Conservation (phyloP, 2,113 vertebrate genomes). For the Sceloporus undulatus region DNA sequence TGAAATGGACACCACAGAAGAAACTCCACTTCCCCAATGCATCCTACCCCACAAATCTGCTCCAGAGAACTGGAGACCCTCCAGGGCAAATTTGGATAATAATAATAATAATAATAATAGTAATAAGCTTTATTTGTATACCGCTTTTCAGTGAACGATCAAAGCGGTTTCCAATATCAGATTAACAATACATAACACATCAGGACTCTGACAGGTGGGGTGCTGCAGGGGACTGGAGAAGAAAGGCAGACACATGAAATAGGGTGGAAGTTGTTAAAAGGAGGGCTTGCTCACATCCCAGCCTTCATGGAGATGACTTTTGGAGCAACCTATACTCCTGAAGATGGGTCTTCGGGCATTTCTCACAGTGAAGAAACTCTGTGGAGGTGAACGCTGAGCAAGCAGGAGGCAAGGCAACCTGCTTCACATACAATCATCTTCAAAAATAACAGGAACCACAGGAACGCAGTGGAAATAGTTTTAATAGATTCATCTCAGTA, state of each 20-base stretch:
- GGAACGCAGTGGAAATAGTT: conserved; percentile 9
- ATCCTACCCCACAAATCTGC: no score
- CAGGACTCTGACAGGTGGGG: background rate
- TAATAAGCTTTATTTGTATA: no score
- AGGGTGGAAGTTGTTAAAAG: conserved; percentile 6
- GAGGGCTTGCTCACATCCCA: background rate
- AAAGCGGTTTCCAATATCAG: no score
- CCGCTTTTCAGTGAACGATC: no score
- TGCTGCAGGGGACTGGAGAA: background rate
- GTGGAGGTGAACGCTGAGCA: background rate
- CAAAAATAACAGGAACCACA: background rate
- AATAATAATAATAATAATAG: no score
- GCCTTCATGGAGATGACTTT: background rate
- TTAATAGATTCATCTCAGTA: conserved; percentile 42
- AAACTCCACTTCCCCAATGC: no score
- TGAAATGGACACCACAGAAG: background rate
- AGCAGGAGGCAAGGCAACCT: conserved; percentile 3
- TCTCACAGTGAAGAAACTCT: conserved; percentile 50
- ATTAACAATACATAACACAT: no score
- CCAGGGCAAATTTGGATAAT: background rate
- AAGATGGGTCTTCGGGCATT: conserved; percentile 44
- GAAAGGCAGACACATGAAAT: background rate
- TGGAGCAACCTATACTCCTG: conserved; percentile 18
- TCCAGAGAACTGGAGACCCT: background rate
- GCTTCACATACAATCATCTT: conserved; percentile 54